Conservation (phyloP, 2,888 invertebrate genomes). For the Cheilosia grossa region DNA sequence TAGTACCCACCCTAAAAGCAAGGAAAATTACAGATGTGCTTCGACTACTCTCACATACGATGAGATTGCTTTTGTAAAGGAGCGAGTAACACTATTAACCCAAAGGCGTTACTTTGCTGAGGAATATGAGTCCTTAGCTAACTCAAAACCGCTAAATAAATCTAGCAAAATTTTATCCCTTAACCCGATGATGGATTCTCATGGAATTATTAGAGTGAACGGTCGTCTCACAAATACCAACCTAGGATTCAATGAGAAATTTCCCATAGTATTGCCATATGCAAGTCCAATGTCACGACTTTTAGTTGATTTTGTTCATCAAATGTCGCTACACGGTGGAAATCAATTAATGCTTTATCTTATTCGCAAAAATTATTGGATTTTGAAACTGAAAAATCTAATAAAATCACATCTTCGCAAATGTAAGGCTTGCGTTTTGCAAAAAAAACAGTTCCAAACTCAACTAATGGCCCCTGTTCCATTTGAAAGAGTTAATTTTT, state of each 20-base stretch:
- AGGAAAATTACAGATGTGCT: not conserved
- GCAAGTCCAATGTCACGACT: not conserved
- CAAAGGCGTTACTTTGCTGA: slow-evolving; percentile 16
- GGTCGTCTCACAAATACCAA: not conserved
- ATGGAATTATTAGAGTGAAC: slow-evolving; percentile 6
- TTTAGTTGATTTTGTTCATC: too few species aligned
- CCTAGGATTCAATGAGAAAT: slow-evolving; percentile 5
- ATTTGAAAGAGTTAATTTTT: slow-evolving; percentile 45
- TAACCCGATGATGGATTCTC: not conserved
- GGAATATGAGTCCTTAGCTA: slow-evolving; percentile 1
- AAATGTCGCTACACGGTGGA: too few species aligned
- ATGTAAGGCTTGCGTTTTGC: slow-evolving; percentile 21
- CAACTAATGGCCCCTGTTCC: slow-evolving; percentile 58
- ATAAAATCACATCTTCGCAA: not conserved
- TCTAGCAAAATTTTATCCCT: not conserved
- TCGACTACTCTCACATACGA: not conserved
- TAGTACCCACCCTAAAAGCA: not conserved
- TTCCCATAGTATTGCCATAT: slow-evolving; percentile 6
- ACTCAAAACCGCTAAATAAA: not conserved
- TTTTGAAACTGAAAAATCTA: too few species aligned
- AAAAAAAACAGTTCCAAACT: slow-evolving; percentile 26
- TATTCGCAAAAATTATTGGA: too few species aligned
- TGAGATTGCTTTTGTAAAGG: slow-evolving; percentile 1
- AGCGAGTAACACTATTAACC: not conserved
- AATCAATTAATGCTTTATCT: too few species aligned